phyloP scores from a whole-genome alignment of 2,113 vertebrate species.

The Xiphorhynchus elegans region DNA sequence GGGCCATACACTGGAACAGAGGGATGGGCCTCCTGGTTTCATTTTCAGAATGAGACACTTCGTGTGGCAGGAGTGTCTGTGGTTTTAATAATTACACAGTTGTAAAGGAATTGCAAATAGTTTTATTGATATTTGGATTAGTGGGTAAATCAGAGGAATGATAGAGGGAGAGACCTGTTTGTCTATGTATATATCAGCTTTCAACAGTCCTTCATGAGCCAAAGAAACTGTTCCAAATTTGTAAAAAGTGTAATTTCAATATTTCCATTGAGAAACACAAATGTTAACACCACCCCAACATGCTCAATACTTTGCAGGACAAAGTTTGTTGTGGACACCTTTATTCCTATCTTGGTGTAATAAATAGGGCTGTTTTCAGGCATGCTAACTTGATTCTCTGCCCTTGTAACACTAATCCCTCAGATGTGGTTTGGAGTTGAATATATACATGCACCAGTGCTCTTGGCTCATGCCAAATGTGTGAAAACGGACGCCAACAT shows the following conservation, averaged over 20 bases:
- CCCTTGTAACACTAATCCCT: not conserved
- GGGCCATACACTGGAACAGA: not conserved
- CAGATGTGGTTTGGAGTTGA: not conserved
- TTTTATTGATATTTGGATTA: not conserved
- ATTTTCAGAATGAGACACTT: not conserved
- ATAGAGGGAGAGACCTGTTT: not conserved
- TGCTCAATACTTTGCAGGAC: not conserved
- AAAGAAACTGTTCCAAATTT: not conserved
- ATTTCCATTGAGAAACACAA: not conserved
- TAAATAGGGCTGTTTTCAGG: not conserved
- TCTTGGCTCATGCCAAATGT: not conserved
- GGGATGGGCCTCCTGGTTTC: not conserved
- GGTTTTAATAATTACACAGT: not conserved
- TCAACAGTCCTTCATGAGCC: not conserved
- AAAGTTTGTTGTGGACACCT: not conserved
- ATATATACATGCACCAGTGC: not conserved
- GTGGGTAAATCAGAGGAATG: not conserved
- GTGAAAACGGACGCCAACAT: not conserved
- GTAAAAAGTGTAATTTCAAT: not conserved
- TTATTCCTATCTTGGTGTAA: not conserved
- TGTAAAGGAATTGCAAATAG: not conserved
- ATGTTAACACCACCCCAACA: not conserved
- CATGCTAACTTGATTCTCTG: not conserved
- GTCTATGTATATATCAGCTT: not conserved
- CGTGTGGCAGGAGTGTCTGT: not conserved